Conservation (phyloP, 2,113 vertebrate species). For the Spea bombifrons region DNA sequence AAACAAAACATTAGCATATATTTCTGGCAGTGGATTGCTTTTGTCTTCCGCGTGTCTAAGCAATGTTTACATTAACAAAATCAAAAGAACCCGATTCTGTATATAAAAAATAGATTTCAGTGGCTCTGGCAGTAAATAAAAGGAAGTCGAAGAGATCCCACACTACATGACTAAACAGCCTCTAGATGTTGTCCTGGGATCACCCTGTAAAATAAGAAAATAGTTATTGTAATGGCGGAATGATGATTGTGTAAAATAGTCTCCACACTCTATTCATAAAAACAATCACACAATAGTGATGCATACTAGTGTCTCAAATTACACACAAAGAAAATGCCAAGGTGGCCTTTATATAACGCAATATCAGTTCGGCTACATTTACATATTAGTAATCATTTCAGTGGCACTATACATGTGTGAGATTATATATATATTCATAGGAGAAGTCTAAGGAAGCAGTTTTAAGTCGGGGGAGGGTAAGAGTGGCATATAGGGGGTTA, state of each 20-base stretch:
- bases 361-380: too few species aligned
- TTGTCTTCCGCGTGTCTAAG: neutral
- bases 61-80: neutral
- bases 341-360: too few species aligned
- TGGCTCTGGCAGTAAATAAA: slow-evolving; percentile 64
- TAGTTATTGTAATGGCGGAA: neutral
- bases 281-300: too few species aligned
- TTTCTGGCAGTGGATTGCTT: slow-evolving; percentile 42
- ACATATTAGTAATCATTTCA: too few species aligned
- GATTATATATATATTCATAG: too few species aligned
- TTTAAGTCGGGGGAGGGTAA: too few species aligned
- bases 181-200: slow-evolving; percentile 78
- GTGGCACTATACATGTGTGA: too few species aligned
- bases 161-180: slow-evolving; percentile 91
- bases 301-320: too few species aligned
- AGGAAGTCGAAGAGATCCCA: slow-evolving; percentile 11
- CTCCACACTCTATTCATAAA: neutral
- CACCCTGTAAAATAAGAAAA: slow-evolving; percentile 67
- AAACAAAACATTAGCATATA: slow-evolving; percentile 22
- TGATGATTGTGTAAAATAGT: too few species aligned
- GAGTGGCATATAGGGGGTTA: too few species aligned
- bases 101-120: slow-evolving; percentile 64
- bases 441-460: too few species aligned
- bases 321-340: too few species aligned
- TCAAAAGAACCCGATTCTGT: neutral